phyloP scores from a whole-genome alignment of 2,797 vertebrate species.

The Pampus argenteus region DNA sequence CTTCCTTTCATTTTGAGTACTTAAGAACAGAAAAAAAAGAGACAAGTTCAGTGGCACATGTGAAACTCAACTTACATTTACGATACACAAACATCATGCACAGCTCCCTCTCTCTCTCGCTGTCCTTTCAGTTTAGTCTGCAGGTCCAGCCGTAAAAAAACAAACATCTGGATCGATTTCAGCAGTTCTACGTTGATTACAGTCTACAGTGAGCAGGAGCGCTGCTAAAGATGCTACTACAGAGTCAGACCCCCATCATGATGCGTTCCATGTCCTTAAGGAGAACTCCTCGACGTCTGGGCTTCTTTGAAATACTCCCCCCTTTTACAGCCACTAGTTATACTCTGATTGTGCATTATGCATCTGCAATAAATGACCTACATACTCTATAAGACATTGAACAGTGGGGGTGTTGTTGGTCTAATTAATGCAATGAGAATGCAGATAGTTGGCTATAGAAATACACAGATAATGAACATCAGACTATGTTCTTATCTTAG shows the following conservation, averaged over 20 bases:
- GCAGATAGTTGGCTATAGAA: conserved; percentile 23
- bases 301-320: conserved; percentile 65
- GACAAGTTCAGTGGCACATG: conserved; percentile 72
- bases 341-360: conserved; percentile 62
- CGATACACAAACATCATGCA: conserved; percentile 36
- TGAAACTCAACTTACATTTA: conserved; percentile 54
- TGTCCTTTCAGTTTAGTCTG: conserved; percentile 44
- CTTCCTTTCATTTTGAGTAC: conserved; percentile 86
- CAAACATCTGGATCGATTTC: conserved; percentile 69
- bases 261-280: conserved; percentile 62
- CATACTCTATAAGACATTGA: conserved; percentile 65
- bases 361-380: conserved; percentile 74
- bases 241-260: conserved; percentile 19
- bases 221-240: conserved; percentile 21
- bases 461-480: conserved; percentile 30
- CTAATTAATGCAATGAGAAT: conserved; percentile 61
- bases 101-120: neutral
- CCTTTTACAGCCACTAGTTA: conserved; percentile 51
- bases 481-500: conserved; percentile 1
- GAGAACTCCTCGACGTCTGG: conserved; percentile 55
- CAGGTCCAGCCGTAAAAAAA: conserved; percentile 66
- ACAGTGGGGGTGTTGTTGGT: conserved; percentile 44
- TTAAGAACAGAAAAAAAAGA: conserved; percentile 81
- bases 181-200: conserved; percentile 9
- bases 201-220: conserved; percentile 20